phyloP scores from a whole-genome alignment of 1,140 invertebrate species.

The Papilio dardanus region DNA sequence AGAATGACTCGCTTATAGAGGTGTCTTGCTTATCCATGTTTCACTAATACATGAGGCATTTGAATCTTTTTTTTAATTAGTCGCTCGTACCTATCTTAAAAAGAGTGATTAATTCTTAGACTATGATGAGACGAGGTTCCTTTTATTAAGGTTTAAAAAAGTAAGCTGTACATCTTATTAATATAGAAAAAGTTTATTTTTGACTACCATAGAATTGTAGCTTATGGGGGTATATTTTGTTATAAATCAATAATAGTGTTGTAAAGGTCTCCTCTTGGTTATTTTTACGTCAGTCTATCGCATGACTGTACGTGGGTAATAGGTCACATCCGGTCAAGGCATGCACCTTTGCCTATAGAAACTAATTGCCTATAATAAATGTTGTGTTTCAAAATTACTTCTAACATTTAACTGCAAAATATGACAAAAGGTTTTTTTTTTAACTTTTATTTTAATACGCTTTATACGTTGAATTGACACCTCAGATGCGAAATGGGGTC shows the following conservation, averaged over 20 bases:
- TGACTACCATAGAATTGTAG: not conserved
- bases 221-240: not conserved
- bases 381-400: not conserved
- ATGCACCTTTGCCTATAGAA: conserved; percentile 19
- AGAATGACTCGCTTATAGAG: no score
- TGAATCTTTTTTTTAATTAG: no score
- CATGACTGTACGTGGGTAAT: conserved; percentile 25
- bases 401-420: no score
- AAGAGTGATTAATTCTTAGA: no score
- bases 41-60: no score
- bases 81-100: no score
- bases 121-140: not conserved
- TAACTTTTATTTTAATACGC: no score
- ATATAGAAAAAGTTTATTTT: not conserved
- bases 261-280: conserved; percentile 30
- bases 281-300: conserved; percentile 29
- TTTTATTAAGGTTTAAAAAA: not conserved
- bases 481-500: no score
- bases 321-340: conserved; percentile 31
- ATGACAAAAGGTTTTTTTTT: no score
- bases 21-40: no score
- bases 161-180: not conserved
- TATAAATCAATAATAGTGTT: conserved; percentile 17
- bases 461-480: no score
- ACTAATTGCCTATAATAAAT: conserved; percentile 18